Conservation (phyloP, 1,140 invertebrate species). For the Euwallacea similis region DNA sequence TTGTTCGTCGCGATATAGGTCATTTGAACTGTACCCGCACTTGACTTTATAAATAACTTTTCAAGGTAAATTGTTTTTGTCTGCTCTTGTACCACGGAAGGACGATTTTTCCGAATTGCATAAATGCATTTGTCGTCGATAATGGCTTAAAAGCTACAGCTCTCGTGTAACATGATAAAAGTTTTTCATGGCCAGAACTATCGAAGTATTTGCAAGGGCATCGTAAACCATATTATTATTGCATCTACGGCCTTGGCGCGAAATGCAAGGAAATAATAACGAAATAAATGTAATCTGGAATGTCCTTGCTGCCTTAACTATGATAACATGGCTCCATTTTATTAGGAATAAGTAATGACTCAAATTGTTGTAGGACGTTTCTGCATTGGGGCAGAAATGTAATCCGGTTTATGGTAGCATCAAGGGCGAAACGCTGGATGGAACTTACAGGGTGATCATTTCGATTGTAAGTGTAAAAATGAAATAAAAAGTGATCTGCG, state of each 20-base stretch:
- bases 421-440: no score
- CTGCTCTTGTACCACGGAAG: constrained; percentile 15
- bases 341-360: no score
- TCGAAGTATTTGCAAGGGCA: constrained; percentile 36
- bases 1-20: constrained; percentile 41
- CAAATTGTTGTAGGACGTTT: no score
- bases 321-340: not conserved
- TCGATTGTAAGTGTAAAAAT: no score
- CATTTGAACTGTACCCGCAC: constrained; percentile 25
- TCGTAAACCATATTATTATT: constrained; percentile 36
- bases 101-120: constrained; percentile 35
- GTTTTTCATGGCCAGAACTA: constrained; percentile 33
- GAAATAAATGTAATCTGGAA: constrained; percentile 8
- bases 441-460: no score
- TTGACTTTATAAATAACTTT: constrained; percentile 38
- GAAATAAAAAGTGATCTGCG: no score
- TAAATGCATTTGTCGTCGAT: constrained; percentile 37
- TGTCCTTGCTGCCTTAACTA: constrained; percentile 19
- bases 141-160: constrained; percentile 32
- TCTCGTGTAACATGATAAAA: constrained; percentile 30
- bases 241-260: constrained; percentile 18
- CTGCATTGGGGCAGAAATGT: no score
- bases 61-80: constrained; percentile 35
- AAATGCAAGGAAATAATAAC: constrained; percentile 23
- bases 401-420: no score